phyloP scores from a whole-genome alignment of 2,888 invertebrate genomes.

The Ennomos quercinarius region DNA sequence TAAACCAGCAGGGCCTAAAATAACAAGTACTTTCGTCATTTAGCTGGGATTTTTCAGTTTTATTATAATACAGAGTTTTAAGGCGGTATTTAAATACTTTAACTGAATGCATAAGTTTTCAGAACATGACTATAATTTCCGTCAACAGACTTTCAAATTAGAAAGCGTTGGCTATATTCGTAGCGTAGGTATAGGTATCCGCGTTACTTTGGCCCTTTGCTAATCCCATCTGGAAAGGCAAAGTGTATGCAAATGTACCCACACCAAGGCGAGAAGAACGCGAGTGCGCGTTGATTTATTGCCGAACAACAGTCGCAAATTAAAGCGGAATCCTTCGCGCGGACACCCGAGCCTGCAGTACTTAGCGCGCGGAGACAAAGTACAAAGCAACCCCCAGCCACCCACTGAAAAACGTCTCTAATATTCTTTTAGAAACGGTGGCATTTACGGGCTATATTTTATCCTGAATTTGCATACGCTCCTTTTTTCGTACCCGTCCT shows the following conservation, averaged over 20 bases:
- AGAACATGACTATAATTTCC: too few species aligned
- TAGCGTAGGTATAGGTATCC: background rate
- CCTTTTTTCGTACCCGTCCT: conserved; percentile 85
- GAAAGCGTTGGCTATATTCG: conserved; percentile 4
- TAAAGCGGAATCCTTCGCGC: conserved; percentile 74
- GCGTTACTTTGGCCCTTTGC: conserved; percentile 6
- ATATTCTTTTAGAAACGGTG: conserved; percentile 87
- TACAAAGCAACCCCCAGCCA: conserved; percentile 83
- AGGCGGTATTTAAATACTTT: background rate
- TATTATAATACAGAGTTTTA: too few species aligned
- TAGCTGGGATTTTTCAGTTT: background rate
- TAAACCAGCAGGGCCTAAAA: conserved; percentile 24
- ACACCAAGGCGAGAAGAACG: conserved; percentile 14
- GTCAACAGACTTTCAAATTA: too few species aligned
- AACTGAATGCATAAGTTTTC: background rate
- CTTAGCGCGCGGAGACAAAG: conserved; percentile 83
- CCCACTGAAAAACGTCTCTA: conserved; percentile 87
- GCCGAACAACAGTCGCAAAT: conserved; percentile 80
- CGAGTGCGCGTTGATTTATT: conserved; percentile 72
- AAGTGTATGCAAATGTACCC: conserved; percentile 36
- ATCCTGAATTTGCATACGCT: conserved; percentile 87
- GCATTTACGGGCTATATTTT: conserved; percentile 87
- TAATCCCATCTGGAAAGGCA: conserved; percentile 26
- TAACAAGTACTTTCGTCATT: conserved; percentile 3
- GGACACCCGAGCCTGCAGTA: conserved; percentile 80